A percentile compares a stretch with the other conserved stretches of the same genome.
phyloP scores from a whole-genome alignment of 1,140 invertebrate species.

The Leptinotarsa undecemlineata region DNA sequence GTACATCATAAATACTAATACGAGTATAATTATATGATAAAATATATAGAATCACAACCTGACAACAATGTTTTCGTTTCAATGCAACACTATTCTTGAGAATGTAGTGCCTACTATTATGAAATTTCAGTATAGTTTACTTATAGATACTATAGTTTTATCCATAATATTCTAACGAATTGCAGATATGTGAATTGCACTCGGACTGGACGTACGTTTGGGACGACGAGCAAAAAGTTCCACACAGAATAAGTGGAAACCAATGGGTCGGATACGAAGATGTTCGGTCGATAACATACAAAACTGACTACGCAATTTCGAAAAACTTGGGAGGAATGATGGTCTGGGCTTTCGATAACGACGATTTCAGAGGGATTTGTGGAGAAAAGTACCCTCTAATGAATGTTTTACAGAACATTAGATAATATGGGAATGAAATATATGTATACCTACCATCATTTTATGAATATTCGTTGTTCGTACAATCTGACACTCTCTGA shows the following conservation, averaged over 20 bases:
- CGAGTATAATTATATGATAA: no score
- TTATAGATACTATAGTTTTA: background rate
- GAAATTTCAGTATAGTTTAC: no score
- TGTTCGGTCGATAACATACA: slow-evolving; percentile 41
- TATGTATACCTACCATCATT: no score
- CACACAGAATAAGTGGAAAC: slow-evolving; percentile 45
- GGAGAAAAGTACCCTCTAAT: slow-evolving; percentile 41
- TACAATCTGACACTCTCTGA: no score
- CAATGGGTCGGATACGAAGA: slow-evolving; percentile 55
- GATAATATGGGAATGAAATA: background rate
- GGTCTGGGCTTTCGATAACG: no score
- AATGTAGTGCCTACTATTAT: no score
- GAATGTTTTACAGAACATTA: slow-evolving; percentile 39
- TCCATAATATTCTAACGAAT: background rate
- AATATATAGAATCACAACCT: no score
- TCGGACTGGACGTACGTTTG: slow-evolving; percentile 52
- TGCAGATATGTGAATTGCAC: slow-evolving; percentile 54
- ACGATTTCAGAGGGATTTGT: slow-evolving; percentile 61
- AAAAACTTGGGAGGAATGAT: slow-evolving; percentile 41
- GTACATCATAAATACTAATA: no score
- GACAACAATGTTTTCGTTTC: no score
- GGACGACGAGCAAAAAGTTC: slow-evolving; percentile 44
- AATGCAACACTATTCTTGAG: no score
- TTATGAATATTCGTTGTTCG: no score
- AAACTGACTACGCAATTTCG: slow-evolving; percentile 58